Conservation (phyloP, 2,113 vertebrate genomes). For the Zosterops hypoxanthus region DNA sequence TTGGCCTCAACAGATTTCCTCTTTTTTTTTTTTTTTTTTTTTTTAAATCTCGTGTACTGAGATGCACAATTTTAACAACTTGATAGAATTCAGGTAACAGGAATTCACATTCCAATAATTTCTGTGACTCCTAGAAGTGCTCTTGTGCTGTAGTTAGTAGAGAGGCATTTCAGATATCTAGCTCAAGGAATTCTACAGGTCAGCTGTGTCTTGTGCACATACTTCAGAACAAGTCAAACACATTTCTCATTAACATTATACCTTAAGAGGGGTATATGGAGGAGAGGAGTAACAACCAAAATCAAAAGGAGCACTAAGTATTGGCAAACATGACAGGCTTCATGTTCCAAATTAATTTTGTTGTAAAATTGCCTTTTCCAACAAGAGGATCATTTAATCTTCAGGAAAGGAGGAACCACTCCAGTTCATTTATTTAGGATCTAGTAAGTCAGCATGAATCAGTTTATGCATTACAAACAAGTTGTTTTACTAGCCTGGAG, state of each 20-base stretch:
- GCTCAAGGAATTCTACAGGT: not conserved
- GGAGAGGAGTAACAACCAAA: not conserved
- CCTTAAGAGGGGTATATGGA: not conserved
- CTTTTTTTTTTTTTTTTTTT: not conserved
- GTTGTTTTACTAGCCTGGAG: not conserved
- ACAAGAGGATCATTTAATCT: conserved; percentile 33
- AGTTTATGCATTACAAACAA: not conserved
- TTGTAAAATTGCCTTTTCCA: not conserved
- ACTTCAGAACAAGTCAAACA: not conserved
- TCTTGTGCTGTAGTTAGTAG: conserved; percentile 29
- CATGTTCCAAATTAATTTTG: not conserved
- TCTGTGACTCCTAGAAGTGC: conserved; percentile 47
- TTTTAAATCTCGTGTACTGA: conserved; percentile 26
- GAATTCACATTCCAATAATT: conserved; percentile 72
- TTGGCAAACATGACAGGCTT: not conserved
- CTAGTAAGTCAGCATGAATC: not conserved
- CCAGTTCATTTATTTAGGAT: not conserved
- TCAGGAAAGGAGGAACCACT: conserved; percentile 36
- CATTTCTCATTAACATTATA: not conserved
- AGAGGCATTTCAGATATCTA: not conserved
- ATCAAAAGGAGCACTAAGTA: not conserved
- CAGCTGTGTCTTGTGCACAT: not conserved
- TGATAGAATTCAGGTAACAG: conserved; percentile 64
- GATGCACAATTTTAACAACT: conserved; percentile 11
- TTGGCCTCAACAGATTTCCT: not conserved